Evolutionary conservation across 2,888 invertebrate genomes (phyloP).

Genomic region (Ganaspis brasiliensis): DNA sequence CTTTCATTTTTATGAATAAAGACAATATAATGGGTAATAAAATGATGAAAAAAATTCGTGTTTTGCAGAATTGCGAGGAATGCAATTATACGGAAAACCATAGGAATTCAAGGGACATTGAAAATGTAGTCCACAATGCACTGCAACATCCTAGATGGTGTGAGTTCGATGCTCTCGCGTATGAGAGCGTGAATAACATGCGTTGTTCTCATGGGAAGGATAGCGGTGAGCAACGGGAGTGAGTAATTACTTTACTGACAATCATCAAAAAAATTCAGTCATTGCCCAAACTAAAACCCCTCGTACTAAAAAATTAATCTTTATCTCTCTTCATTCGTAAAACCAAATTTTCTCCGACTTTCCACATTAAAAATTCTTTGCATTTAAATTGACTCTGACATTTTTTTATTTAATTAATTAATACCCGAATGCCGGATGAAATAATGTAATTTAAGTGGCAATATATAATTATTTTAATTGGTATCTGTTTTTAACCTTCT

Average conservation of each 20-base stretch:
- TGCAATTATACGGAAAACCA: conserved; percentile 32
- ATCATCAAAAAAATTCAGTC: conserved; percentile 7
- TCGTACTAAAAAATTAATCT: conserved; percentile 10
- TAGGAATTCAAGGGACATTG: conserved; percentile 45
- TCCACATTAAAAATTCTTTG: too few species aligned
- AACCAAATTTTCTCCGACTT: neutral
- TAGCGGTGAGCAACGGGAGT: conserved; percentile 64
- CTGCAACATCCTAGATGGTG: conserved; percentile 52
- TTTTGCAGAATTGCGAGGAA: conserved; percentile 55
- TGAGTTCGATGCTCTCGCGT: conserved; percentile 62
- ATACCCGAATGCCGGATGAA: too few species aligned
- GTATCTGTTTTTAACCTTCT: too few species aligned
- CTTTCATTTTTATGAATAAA: neutral
- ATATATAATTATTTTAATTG: too few species aligned
- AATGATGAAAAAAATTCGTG: conserved; percentile 3
- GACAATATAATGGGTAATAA: neutral
- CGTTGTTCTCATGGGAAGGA: conserved; percentile 57
- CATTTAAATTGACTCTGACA: too few species aligned
- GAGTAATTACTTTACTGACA: conserved; percentile 60
- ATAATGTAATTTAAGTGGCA: too few species aligned
- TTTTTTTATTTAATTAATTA: too few species aligned
- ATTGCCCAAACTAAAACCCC: neutral
- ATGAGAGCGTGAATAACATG: conserved; percentile 74
- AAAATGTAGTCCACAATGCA: conserved; percentile 61
- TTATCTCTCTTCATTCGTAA: neutral